Conservation (phyloP, 2,888 invertebrate genomes). For the Xylophagus ater region DNA sequence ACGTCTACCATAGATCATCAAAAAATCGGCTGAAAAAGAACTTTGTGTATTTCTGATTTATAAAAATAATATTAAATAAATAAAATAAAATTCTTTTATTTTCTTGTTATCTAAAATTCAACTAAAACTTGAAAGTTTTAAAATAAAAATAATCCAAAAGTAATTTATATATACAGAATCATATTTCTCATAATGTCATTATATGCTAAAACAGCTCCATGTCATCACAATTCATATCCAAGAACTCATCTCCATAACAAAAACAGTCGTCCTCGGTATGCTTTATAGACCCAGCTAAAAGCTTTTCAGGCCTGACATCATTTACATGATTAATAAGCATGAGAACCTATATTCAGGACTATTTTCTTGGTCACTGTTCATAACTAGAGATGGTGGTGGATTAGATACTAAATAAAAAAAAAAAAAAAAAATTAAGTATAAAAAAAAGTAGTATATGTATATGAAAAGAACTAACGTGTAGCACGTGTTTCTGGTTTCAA, state of each 20-base stretch:
- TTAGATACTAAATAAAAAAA: conserved; percentile 41
- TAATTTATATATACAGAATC: background rate
- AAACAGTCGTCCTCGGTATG: conserved; percentile 30
- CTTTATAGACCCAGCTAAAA: conserved; percentile 18
- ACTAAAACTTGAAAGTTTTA: too few species aligned
- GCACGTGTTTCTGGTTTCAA: conserved; percentile 27
- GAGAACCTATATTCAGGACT: conserved; percentile 53
- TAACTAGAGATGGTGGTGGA: conserved; percentile 73
- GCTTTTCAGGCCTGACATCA: conserved; percentile 27
- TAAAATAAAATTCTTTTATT: too few species aligned
- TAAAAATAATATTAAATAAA: too few species aligned
- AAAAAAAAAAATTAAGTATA: background rate
- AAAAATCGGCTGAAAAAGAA: too few species aligned
- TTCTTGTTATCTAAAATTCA: too few species aligned
- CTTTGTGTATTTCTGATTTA: too few species aligned
- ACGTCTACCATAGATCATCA: too few species aligned
- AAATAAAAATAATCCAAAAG: background rate
- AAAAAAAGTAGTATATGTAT: conserved; percentile 17
- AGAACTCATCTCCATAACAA: conserved; percentile 56
- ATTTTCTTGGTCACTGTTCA: conserved; percentile 52
- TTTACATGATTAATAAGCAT: conserved; percentile 35
- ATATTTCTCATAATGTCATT: background rate
- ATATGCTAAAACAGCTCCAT: conserved; percentile 56
- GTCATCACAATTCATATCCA: conserved; percentile 58
- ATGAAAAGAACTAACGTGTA: conserved; percentile 21